phyloP scores from a whole-genome alignment of 1,140 invertebrate genomes.

The Ips nitidus region DNA sequence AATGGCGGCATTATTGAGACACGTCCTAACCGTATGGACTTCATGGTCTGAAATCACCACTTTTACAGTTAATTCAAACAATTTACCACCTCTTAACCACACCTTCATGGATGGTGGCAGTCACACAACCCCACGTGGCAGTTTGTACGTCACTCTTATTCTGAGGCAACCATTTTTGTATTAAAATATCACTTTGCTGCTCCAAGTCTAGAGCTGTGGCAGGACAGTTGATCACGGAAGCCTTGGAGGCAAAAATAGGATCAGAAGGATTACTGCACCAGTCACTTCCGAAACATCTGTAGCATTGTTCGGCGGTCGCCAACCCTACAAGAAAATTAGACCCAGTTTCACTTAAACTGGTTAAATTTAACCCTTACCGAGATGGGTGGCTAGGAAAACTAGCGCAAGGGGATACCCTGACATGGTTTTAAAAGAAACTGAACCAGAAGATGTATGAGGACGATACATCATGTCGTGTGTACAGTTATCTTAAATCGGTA shows the following conservation, averaged over 20 bases:
- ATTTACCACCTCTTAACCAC: background rate
- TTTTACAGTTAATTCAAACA: background rate
- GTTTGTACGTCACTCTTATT: background rate
- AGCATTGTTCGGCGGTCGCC: background rate
- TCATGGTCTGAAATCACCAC: conserved; percentile 8
- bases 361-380: too few species aligned
- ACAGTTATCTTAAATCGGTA: too few species aligned
- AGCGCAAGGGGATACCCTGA: too few species aligned
- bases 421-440: too few species aligned
- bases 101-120: conserved; percentile 20
- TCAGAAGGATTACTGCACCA: conserved; percentile 11
- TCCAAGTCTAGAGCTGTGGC: background rate
- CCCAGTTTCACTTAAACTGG: background rate
- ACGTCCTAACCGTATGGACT: conserved; percentile 8
- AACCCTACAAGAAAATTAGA: background rate
- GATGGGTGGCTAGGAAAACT: too few species aligned
- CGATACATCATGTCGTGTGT: too few species aligned
- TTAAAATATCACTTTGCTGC: background rate
- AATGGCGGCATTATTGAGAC: background rate
- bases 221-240: background rate
- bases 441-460: too few species aligned
- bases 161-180: background rate
- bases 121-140: conserved; percentile 13
- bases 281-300: conserved; percentile 15
- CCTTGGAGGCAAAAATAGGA: conserved; percentile 5